Conservation (phyloP, 35 echinoderm and acorn worm species). For the Hemicentrotus pulcherrimus region DNA sequence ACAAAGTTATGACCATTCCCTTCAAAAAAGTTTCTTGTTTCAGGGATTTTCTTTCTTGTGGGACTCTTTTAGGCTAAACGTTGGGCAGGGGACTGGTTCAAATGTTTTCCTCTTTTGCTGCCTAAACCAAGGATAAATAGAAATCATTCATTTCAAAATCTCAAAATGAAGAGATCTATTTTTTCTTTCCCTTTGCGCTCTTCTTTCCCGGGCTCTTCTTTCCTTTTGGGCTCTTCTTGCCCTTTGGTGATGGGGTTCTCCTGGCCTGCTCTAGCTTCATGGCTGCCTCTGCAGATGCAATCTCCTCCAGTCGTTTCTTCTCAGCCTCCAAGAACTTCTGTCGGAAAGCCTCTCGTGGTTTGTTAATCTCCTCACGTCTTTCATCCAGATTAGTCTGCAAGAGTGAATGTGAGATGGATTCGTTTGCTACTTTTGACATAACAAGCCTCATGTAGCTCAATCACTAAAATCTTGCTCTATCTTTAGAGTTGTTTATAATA, state of each 20-base stretch:
- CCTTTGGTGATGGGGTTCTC: conserved; percentile 81
- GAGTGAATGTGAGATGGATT: background rate
- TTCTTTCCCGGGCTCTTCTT: conserved; percentile 97
- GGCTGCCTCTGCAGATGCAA: conserved; percentile 86
- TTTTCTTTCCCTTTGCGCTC: conserved; percentile 82
- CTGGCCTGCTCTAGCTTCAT: conserved; percentile 76
- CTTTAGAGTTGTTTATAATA: too few species aligned
- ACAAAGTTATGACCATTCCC: too few species aligned
- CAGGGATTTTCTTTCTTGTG: too few species aligned
- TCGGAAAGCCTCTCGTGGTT: conserved; percentile 92
- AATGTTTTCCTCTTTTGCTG: too few species aligned
- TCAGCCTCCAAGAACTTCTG: conserved; percentile 96
- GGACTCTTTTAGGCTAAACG: too few species aligned
- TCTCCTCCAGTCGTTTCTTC: conserved; percentile 91
- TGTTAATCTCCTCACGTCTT: conserved; percentile 64
- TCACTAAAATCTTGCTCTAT: too few species aligned
- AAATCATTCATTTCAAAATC: too few species aligned
- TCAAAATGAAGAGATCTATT: background rate
- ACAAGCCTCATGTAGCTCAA: too few species aligned
- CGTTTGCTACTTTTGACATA: too few species aligned
- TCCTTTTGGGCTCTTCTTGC: conserved; percentile 93
- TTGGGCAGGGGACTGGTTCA: too few species aligned
- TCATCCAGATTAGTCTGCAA: conserved; percentile 83
- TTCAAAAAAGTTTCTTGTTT: too few species aligned
- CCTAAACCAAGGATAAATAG: too few species aligned